Conservation (phyloP, 2,113 vertebrate genomes). For the Gopherus flavomarginatus region DNA sequence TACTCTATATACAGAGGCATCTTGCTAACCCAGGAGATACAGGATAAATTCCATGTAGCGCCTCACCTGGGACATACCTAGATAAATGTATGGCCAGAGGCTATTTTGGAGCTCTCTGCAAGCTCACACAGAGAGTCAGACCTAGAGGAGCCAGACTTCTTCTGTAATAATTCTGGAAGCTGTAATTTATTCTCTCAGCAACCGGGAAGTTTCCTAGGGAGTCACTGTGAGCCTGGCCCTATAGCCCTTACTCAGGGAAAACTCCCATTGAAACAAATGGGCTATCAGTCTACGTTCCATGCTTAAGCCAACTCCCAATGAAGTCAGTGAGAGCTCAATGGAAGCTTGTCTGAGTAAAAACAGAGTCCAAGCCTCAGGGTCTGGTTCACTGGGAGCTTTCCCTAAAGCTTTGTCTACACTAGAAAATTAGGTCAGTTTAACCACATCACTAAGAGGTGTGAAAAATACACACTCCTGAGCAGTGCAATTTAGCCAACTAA, state of each 20-base stretch:
- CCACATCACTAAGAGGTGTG: background rate
- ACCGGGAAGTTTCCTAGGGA: background rate
- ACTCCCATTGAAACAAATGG: background rate
- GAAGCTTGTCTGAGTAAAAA: background rate
- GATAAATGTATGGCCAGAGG: background rate
- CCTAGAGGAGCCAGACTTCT: background rate
- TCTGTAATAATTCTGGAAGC: background rate
- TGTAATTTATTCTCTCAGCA: background rate
- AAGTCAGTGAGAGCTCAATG: background rate
- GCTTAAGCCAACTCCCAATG: background rate
- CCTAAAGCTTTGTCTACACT: background rate
- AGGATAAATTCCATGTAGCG: background rate
- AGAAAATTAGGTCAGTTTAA: background rate
- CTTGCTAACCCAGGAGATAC: rapidly evolving
- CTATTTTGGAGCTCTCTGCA: background rate
- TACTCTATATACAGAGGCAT: background rate
- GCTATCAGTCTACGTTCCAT: background rate
- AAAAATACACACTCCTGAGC: background rate
- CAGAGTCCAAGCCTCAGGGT: background rate
- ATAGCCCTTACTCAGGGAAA: background rate
- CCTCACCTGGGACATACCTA: background rate
- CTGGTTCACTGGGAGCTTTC: background rate
- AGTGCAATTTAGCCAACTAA: background rate
- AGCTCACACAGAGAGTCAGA: background rate
- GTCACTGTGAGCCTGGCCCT: background rate